These are phyloP conservation scores for Falco columbarius DNA, from an alignment of 2,797 vertebrate species.

Conservation along the genomic window DNA sequence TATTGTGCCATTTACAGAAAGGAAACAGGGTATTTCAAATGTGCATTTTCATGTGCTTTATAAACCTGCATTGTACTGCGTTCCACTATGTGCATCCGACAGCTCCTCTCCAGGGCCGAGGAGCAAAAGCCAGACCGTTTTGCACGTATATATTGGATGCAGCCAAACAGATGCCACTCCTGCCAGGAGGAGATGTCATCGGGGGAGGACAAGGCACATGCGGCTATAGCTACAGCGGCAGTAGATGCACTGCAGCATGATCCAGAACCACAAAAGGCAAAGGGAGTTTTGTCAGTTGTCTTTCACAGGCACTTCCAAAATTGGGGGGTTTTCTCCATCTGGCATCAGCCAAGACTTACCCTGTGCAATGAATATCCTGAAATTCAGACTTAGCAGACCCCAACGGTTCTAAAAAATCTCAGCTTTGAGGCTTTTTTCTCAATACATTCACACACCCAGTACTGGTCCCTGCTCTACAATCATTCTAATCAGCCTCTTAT, in stretches of 20 bases:
- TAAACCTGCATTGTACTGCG: neutral
- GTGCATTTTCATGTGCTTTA: neutral
- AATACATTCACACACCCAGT: neutral
- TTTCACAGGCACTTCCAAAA: neutral
- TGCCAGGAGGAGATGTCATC: neutral
- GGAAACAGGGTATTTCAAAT: neutral
- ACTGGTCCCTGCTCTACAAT: neutral
- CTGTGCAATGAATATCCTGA: neutral
- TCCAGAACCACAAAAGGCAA: neutral
- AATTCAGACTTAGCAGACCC: neutral
- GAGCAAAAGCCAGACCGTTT: neutral
- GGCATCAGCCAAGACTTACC: neutral
- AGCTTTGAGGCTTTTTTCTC: neutral
- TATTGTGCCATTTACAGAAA: neutral
- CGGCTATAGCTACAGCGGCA: neutral
- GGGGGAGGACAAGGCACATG: neutral
- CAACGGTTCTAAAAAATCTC: neutral
- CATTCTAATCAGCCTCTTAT: neutral
- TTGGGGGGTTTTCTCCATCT: neutral
- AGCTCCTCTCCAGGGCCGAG: neutral
- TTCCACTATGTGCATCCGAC: neutral
- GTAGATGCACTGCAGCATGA: neutral
- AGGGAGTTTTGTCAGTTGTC: neutral
- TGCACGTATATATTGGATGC: rapidly evolving
- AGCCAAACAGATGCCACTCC: neutral